Evolutionary conservation across 2,113 vertebrate genomes (phyloP).

Genomic region (Oostethus manadensis): DNA sequence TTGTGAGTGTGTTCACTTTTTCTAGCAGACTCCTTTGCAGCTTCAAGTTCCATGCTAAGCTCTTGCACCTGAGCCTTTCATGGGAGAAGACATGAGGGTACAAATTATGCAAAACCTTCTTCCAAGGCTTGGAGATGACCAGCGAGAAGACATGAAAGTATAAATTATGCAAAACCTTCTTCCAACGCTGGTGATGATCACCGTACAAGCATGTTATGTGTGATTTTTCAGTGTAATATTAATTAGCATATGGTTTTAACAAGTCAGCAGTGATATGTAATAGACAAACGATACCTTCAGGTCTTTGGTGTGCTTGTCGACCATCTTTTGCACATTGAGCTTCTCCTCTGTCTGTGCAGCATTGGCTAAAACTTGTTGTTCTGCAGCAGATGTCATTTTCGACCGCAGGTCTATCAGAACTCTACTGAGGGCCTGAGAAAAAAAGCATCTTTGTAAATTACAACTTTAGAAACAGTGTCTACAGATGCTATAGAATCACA

Average conservation of each 20-base stretch:
- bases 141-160: background rate
- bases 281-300: constrained; percentile 69
- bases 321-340: constrained; percentile 86
- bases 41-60: constrained; percentile 79
- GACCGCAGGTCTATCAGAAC: constrained; percentile 84
- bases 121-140: no score
- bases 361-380: constrained; percentile 82
- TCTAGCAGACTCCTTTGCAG: constrained; percentile 78
- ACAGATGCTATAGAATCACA: background rate
- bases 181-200: no score
- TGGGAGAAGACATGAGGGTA: background rate
- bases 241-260: background rate
- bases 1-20: constrained; percentile 73
- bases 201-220: no score
- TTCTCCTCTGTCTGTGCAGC: constrained; percentile 84
- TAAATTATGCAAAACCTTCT: background rate
- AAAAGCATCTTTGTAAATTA: background rate
- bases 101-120: background rate
- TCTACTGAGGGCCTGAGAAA: constrained; percentile 81
- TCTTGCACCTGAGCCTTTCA: constrained; percentile 79
- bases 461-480: background rate
- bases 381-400: constrained; percentile 88
- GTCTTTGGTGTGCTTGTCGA: constrained; percentile 86
- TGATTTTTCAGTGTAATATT: no score
- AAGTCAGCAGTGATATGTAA: background rate